Evolutionary conservation across 2,797 vertebrate genomes (phyloP).

Genomic region (Pipistrellus pygmaeus): DNA sequence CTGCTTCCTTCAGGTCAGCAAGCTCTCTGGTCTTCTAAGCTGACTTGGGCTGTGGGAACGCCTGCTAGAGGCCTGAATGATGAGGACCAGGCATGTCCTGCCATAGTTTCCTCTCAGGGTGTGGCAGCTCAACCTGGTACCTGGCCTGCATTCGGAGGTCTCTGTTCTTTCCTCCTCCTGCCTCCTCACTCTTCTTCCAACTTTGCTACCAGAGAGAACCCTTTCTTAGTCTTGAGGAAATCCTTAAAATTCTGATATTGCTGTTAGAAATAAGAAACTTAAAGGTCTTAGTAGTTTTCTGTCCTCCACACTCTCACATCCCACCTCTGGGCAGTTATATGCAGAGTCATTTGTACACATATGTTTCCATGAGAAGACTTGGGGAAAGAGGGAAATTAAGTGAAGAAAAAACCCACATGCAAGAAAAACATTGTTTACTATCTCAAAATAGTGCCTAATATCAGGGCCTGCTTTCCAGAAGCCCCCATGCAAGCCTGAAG

Average conservation of each 20-base stretch:
- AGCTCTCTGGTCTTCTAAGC: neutral
- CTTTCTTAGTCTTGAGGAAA: neutral
- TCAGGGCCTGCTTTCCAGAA: neutral
- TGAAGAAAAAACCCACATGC: neutral
- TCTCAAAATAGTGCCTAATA: neutral
- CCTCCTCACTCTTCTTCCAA: neutral
- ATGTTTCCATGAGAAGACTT: neutral
- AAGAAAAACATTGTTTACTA: neutral
- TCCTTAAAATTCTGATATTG: too few relatives aligned
- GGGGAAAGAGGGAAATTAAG: neutral
- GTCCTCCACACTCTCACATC: neutral
- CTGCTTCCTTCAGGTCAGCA: neutral
- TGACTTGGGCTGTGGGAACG: rapidly evolving
- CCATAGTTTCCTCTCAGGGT: rapidly evolving
- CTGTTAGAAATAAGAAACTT: neutral
- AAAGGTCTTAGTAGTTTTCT: neutral
- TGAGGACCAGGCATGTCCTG: rapidly evolving
- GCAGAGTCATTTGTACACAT: neutral
- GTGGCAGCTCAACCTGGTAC: rapidly evolving
- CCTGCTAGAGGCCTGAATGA: neutral
- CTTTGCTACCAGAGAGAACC: neutral
- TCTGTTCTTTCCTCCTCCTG: neutral
- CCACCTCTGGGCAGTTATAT: neutral
- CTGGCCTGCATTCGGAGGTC: neutral
- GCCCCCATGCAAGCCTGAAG: neutral